A percentile compares a stretch with the other conserved stretches of the same genome.
Evolutionary conservation across 2,888 invertebrate species (phyloP).

Genomic region (Blomia tropicalis): DNA sequence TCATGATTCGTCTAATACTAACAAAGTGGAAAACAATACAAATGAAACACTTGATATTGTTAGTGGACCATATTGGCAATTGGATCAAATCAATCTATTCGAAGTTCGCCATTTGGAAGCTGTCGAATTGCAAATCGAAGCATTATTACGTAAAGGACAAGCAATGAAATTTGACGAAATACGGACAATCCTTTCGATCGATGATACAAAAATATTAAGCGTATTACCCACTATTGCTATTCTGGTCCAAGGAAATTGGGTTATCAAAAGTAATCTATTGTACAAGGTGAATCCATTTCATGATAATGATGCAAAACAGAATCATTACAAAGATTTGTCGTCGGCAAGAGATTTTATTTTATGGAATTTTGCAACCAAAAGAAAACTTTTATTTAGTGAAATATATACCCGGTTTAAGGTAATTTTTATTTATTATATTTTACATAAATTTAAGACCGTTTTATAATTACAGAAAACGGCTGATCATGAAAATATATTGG

Average conservation of each 20-base stretch:
- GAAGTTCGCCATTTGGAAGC: background rate
- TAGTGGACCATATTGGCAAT: slow-evolving; percentile 19
- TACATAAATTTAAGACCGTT: background rate
- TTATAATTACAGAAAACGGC: background rate
- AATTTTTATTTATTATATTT: background rate
- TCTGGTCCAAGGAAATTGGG: slow-evolving; percentile 6
- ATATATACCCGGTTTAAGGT: background rate
- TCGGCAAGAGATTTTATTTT: background rate
- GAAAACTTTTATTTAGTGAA: background rate
- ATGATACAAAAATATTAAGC: background rate
- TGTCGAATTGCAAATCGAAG: background rate
- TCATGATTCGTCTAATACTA: background rate
- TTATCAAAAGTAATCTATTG: slow-evolving; percentile 1
- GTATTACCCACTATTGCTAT: background rate
- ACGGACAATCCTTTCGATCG: background rate
- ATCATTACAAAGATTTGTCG: background rate
- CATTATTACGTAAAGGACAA: slow-evolving; percentile 3
- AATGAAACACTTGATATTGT: slow-evolving; percentile 24
- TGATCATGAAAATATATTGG: slow-evolving; percentile 1
- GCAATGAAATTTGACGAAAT: background rate
- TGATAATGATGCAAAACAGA: background rate
- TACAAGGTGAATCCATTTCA: background rate
- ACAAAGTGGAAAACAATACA: background rate
- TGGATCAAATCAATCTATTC: background rate
- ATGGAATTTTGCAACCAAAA: background rate